Conservation (phyloP, 2,113 vertebrate species). For the Lepus americanus region DNA sequence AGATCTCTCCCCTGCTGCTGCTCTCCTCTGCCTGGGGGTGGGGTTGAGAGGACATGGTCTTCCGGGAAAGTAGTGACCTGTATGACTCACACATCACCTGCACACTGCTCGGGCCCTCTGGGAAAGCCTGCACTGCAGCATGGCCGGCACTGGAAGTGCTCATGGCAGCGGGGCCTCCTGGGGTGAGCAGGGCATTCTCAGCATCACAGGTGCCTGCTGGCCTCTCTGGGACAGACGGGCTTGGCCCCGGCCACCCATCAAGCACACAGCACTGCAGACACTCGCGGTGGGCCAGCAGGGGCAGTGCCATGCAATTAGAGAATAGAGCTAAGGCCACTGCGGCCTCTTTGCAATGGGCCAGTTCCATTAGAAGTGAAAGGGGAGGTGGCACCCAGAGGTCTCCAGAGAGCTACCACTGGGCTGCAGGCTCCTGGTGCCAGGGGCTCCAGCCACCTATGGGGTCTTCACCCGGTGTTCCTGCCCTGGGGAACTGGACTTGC, state of each 20-base stretch:
- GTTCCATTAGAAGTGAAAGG: not conserved
- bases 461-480: not conserved
- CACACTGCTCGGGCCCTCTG: not conserved
- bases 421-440: constrained; percentile 58
- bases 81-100: accelerated
- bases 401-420: constrained; percentile 64
- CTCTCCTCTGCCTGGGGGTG: not conserved
- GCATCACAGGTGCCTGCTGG: not conserved
- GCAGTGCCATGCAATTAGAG: not conserved
- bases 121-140: not conserved
- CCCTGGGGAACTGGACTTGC: not conserved
- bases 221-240: not conserved
- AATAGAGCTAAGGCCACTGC: not conserved
- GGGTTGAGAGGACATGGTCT: not conserved
- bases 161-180: not conserved
- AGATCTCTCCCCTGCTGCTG: not conserved
- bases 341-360: not conserved
- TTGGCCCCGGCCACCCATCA: accelerated
- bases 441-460: no score
- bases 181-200: not conserved
- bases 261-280: not conserved
- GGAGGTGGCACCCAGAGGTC: constrained; percentile 70
- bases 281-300: not conserved
- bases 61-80: not conserved
- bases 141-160: accelerated